These are phyloP conservation scores for Drosophila kambysellisi DNA, from an alignment of 2,888 invertebrate species.

Conservation along the genomic window DNA sequence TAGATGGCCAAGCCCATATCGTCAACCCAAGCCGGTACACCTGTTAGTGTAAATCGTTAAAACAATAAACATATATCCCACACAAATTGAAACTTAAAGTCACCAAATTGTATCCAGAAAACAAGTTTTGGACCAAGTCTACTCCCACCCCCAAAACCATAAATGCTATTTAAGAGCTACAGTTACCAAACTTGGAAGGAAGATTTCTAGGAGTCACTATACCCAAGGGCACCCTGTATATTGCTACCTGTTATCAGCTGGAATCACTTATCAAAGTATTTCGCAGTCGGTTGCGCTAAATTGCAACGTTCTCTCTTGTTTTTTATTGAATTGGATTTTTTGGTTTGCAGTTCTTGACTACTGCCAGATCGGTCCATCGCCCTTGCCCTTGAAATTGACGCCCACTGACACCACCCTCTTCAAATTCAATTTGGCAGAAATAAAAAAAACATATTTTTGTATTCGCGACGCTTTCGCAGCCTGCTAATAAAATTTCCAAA, in stretches of 20 bases:
- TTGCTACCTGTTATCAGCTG: not conserved
- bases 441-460: constrained; percentile 47
- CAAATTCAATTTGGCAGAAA: constrained; percentile 16
- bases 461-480: constrained; percentile 40
- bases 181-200: not conserved
- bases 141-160: too few species aligned
- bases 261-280: not conserved
- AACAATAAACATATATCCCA: too few species aligned
- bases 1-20: too few species aligned
- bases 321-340: not conserved
- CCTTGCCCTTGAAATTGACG: constrained; percentile 1
- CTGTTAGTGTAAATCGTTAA: too few species aligned
- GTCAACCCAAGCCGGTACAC: too few species aligned
- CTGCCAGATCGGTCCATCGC: not conserved
- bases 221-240: not conserved
- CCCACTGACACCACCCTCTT: not conserved
- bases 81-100: too few species aligned
- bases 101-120: too few species aligned
- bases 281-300: not conserved
- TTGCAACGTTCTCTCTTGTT: not conserved
- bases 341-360: not conserved
- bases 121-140: too few species aligned
- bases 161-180: not conserved
- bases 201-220: too few species aligned
- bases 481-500: constrained; percentile 57